These are phyloP conservation scores for Morone chrysops DNA, from an alignment of 2,113 vertebrate species.

Conservation along the genomic window DNA sequence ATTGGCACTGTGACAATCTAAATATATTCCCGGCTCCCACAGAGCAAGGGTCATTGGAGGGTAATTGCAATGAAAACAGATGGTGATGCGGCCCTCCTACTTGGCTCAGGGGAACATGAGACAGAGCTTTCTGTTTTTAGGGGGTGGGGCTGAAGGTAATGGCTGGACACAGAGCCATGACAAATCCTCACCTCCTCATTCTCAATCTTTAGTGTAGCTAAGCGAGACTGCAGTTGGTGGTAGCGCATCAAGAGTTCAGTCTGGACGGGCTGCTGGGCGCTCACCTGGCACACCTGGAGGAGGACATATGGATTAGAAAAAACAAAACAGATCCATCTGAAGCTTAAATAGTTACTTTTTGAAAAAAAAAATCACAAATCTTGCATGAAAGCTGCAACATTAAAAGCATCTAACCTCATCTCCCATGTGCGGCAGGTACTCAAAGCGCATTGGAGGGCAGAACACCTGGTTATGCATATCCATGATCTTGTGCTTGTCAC, in stretches of 20 bases:
- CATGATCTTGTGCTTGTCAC: slow-evolving; percentile 99
- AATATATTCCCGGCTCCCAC: slow-evolving; percentile 55
- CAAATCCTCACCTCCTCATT: slow-evolving; percentile 93
- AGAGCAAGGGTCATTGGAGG: slow-evolving; percentile 55
- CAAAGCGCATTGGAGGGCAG: slow-evolving; percentile 97
- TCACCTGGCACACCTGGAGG: slow-evolving; percentile 95
- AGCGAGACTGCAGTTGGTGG: slow-evolving; percentile 97
- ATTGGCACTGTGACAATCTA: slow-evolving; percentile 35
- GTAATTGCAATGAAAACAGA: slow-evolving; percentile 74
- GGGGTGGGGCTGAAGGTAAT: slow-evolving; percentile 5
- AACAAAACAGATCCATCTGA: background rate
- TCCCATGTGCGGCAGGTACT: slow-evolving; percentile 99
- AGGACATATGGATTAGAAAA: background rate
- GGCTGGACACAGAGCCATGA: slow-evolving; percentile 32
- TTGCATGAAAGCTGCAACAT: background rate
- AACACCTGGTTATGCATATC: slow-evolving; percentile 99
- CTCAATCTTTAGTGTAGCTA: slow-evolving; percentile 97
- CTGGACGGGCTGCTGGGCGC: slow-evolving; percentile 97
- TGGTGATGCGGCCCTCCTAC: slow-evolving; percentile 66
- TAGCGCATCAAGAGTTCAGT: slow-evolving; percentile 96
- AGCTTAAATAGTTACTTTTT: background rate
- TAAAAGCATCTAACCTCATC: slow-evolving; percentile 89
- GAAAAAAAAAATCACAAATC: background rate
- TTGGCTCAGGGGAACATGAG: slow-evolving; percentile 60
- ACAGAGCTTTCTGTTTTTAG: slow-evolving; percentile 21